Percentiles rank a stretch among this genome's conserved stretches.
phyloP scores from a whole-genome alignment of 2,888 invertebrate species.

The Eupeodes latifasciatus region DNA sequence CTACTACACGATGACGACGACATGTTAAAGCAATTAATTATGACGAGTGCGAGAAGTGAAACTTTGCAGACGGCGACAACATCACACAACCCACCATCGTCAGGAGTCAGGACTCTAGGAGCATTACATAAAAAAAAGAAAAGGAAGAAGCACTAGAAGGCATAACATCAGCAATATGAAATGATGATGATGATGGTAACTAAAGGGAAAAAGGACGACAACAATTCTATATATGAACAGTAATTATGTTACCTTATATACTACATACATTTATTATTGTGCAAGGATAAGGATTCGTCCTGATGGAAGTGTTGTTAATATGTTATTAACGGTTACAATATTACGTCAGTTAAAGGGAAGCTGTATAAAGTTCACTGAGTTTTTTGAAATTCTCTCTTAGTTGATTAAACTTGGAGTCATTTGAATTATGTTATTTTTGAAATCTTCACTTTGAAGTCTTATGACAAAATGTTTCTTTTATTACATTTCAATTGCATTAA shows the following conservation, averaged over 20 bases:
- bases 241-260: slow-evolving; percentile 37
- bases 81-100: background rate
- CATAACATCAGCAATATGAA: background rate
- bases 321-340: slow-evolving; percentile 30
- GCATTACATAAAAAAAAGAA: background rate
- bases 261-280: slow-evolving; percentile 31
- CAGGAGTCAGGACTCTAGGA: background rate
- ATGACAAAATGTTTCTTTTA: no score
- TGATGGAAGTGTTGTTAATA: slow-evolving; percentile 14
- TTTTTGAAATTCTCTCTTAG: background rate
- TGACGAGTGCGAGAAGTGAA: slow-evolving; percentile 53
- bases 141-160: background rate
- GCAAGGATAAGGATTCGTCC: slow-evolving; percentile 30
- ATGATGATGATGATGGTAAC: slow-evolving; percentile 3
- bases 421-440: background rate
- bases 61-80: slow-evolving; percentile 61
- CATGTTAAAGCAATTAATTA: slow-evolving; percentile 67
- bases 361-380: background rate
- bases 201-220: slow-evolving; percentile 26
- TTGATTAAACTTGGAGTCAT: background rate
- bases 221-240: slow-evolving; percentile 17
- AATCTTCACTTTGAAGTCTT: no score
- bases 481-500: no score
- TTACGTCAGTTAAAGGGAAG: background rate
- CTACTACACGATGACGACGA: slow-evolving; percentile 27